Conservation (phyloP, 1,140 invertebrate species). For the Drosophila pectinifera region DNA sequence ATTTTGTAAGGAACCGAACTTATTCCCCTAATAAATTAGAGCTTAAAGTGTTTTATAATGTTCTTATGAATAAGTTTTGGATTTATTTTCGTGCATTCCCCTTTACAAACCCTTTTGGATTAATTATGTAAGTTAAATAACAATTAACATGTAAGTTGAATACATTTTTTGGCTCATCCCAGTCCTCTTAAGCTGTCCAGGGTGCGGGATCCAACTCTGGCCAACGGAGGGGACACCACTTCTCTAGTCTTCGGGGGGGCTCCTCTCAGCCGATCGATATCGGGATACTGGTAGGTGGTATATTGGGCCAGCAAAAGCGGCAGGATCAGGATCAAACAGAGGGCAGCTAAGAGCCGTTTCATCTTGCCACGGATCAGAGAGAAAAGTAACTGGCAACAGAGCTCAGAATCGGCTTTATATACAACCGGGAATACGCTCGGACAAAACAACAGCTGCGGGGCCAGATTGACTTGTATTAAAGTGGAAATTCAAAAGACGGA, state of each 20-base stretch:
- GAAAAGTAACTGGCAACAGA: conserved; percentile 34
- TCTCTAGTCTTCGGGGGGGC: not conserved
- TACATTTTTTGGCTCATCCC: conserved; percentile 32
- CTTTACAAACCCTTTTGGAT: not conserved
- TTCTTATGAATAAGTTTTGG: not conserved
- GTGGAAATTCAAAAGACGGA: conserved; percentile 11
- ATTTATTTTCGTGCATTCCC: too few relatives aligned
- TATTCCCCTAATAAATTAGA: not conserved
- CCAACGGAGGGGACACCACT: not conserved
- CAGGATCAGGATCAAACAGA: conserved; percentile 37
- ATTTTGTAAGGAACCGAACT: not conserved
- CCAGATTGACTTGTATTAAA: conserved; percentile 30
- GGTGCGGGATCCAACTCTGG: conserved; percentile 7
- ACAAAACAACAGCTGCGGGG: conserved; percentile 30
- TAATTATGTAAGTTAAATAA: too few relatives aligned
- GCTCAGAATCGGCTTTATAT: conserved; percentile 30
- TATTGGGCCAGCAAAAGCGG: conserved; percentile 16
- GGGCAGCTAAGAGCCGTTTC: conserved; percentile 21
- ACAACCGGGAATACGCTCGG: conserved; percentile 7
- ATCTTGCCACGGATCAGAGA: conserved; percentile 15
- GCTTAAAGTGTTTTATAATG: not conserved
- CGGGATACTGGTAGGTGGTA: not conserved
- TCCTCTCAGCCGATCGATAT: not conserved
- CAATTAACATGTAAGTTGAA: too few relatives aligned
- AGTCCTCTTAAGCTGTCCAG: conserved; percentile 48